These are phyloP conservation scores for Progne subis DNA, from an alignment of 2,113 vertebrate species.

Conservation along the genomic window DNA sequence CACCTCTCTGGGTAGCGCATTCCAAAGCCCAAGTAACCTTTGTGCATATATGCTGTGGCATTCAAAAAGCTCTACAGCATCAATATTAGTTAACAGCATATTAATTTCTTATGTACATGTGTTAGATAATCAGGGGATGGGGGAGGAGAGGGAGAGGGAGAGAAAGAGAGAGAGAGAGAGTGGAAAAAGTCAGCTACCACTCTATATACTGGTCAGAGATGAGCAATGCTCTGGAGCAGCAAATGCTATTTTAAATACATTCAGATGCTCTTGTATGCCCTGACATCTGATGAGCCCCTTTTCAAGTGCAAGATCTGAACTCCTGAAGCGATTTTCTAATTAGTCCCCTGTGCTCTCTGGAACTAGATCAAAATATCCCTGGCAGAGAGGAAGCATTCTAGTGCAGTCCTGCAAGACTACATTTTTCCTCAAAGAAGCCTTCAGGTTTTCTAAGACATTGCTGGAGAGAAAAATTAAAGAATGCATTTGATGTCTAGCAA, in stretches of 20 bases:
- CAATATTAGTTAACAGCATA: neutral
- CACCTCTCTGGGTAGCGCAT: neutral
- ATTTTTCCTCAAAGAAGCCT: neutral
- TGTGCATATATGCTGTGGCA: neutral
- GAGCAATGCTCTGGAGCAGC: neutral
- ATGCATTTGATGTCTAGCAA: constrained; percentile 41
- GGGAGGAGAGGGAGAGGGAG: neutral
- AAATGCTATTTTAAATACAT: constrained; percentile 1
- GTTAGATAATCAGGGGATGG: neutral
- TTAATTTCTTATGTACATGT: neutral
- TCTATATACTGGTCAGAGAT: neutral
- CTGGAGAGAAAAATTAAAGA: constrained; percentile 32
- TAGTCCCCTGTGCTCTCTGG: constrained; percentile 18
- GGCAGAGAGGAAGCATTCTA: constrained; percentile 14
- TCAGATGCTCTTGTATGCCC: neutral
- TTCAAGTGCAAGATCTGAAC: constrained; percentile 12
- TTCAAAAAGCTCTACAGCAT: neutral
- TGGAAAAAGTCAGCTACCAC: neutral
- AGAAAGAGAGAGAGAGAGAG: neutral
- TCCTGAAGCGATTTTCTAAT: constrained; percentile 53
- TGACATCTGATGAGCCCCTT: constrained; percentile 24
- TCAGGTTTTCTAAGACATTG: neutral
- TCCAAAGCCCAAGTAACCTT: neutral
- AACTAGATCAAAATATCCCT: constrained; percentile 37
- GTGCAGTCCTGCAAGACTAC: neutral